Evolutionary conservation across 2,888 invertebrate genomes (phyloP).

Genomic region (Eulithis testata): DNA sequence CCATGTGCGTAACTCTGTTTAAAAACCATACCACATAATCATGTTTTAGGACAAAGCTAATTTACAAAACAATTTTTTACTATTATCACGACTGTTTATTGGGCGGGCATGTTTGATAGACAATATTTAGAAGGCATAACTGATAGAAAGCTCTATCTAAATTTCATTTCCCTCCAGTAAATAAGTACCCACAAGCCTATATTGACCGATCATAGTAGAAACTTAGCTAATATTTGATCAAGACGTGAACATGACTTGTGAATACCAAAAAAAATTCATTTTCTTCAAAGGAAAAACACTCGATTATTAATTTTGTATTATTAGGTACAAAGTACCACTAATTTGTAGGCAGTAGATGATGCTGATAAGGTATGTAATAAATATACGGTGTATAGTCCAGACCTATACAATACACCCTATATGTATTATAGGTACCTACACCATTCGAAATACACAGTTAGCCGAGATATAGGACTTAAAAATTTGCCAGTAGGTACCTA

Average conservation of each 20-base stretch:
- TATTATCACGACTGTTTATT: background rate
- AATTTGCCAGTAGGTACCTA: too few relatives aligned
- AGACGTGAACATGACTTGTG: background rate
- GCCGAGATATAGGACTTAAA: too few relatives aligned
- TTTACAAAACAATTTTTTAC: background rate
- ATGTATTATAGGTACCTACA: too few relatives aligned
- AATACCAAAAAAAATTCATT: background rate
- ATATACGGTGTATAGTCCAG: too few relatives aligned
- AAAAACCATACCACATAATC: background rate
- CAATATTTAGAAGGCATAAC: constrained; percentile 12
- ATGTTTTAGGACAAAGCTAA: background rate
- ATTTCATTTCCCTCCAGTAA: background rate
- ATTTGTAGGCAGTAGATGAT: too few relatives aligned
- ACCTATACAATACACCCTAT: too few relatives aligned
- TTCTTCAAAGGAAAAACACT: background rate
- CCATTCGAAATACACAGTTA: too few relatives aligned
- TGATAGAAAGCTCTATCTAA: background rate
- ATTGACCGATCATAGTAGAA: background rate
- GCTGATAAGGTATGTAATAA: too few relatives aligned
- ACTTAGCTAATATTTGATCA: background rate
- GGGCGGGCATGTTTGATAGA: constrained; percentile 14
- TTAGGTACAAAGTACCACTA: too few relatives aligned
- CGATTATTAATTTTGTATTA: too few relatives aligned
- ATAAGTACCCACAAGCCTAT: too few relatives aligned
- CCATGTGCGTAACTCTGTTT: too few relatives aligned